phyloP scores from a whole-genome alignment of 2,113 vertebrate genomes.

The Heteronetta atricapilla region DNA sequence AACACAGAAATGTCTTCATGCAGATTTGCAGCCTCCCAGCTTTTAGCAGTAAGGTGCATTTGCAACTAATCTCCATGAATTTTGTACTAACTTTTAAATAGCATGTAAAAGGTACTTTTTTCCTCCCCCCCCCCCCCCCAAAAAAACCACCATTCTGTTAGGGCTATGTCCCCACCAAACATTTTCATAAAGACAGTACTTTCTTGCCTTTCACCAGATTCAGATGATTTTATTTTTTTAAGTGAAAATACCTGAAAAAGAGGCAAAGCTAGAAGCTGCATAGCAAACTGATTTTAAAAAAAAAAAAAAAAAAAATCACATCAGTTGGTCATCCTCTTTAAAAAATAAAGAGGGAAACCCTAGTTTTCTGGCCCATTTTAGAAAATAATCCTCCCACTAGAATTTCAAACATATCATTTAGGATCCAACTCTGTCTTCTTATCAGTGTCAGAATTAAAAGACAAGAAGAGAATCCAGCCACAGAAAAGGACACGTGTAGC shows the following conservation, averaged over 20 bases:
- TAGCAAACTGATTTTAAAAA: background rate
- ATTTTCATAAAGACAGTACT: background rate
- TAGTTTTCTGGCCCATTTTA: background rate
- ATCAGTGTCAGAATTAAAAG: slow-evolving; percentile 28
- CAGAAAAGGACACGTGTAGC: background rate
- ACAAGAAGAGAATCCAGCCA: background rate
- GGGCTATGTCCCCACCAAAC: background rate
- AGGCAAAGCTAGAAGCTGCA: background rate
- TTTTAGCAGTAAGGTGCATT: background rate
- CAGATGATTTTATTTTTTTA: background rate
- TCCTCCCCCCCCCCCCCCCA: rapidly evolving
- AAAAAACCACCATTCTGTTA: background rate
- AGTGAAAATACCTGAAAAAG: background rate
- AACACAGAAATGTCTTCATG: background rate
- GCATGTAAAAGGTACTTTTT: rapidly evolving
- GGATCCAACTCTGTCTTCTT: background rate
- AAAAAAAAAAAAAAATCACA: background rate
- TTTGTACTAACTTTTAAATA: background rate
- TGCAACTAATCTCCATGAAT: background rate
- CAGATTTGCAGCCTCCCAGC: background rate
- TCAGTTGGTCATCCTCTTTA: background rate
- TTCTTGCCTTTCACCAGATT: background rate
- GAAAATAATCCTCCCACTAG: background rate
- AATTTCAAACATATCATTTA: background rate
- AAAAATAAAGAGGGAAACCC: background rate